Conservation (phyloP, 2,797 vertebrate genomes). For the Ptychadena robeensis region DNA sequence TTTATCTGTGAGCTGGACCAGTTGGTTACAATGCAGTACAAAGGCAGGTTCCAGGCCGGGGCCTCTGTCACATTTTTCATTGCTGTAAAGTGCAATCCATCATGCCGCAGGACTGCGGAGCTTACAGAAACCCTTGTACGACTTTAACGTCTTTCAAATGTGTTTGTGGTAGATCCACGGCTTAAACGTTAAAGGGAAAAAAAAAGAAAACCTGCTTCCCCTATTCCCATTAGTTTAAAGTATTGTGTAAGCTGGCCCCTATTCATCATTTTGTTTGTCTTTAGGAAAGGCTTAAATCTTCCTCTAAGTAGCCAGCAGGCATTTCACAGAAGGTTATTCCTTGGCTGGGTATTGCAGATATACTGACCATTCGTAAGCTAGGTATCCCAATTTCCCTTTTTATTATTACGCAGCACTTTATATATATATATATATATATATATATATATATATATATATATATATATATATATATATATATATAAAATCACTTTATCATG, state of each 20-base stretch:
- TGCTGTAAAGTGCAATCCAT: conserved; percentile 44
- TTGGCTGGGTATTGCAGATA: not conserved
- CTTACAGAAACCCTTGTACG: conserved; percentile 16
- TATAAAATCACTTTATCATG: too few relatives aligned
- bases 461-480: too few relatives aligned
- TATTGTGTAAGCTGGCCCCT: not conserved
- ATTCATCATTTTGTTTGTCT: conserved; percentile 12
- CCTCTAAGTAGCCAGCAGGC: not conserved
- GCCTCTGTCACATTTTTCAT: conserved; percentile 17
- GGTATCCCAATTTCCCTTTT: not conserved
- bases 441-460: too few relatives aligned
- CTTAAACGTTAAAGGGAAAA: conserved; percentile 4
- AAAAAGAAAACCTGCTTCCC: not conserved
- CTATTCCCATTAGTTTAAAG: not conserved
- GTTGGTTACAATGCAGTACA: conserved; percentile 17
- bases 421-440: too few relatives aligned
- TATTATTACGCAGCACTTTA: too few relatives aligned
- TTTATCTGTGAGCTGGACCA: conserved; percentile 30
- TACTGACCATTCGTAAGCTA: not conserved
- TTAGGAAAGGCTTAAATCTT: not conserved
- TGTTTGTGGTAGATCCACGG: not conserved
- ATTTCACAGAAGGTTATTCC: not conserved
- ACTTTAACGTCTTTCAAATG: conserved; percentile 17
- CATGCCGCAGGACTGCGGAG: conserved; percentile 8
- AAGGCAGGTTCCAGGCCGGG: not conserved